Evolutionary conservation across 2,113 vertebrate species (phyloP), one percentile per base, ranked within the genome.

Genomic region (Proterorhinus semilunaris): DNA sequence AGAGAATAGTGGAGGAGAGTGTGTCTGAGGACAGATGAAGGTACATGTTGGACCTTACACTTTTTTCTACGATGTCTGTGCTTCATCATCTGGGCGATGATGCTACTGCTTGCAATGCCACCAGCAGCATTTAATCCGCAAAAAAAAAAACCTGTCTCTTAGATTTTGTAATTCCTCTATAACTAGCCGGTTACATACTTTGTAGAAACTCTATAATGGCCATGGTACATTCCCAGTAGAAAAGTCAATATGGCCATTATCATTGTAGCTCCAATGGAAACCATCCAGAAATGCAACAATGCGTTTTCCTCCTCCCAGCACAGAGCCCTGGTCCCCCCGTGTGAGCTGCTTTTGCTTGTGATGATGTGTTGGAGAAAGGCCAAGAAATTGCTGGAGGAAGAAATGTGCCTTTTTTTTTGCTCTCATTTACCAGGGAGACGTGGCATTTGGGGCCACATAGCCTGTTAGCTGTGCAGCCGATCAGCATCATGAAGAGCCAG

Each of bases 321-420:
- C 47, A 79, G 74, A 47, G 53, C 68, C 71, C 64, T 49, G 81
- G 74, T 82, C 83, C 74, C 54, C 67, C 44, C 3, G 9, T 77
- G 65, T 78, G 71, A 47, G 69, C 76, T 82, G 84, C 73, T 62
- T 66, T 69, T 48, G 80, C 65, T 78, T 76, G 54, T 71, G 80
- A 84, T 87, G 83, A 81, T 76, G 77, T 76, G 84, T 74, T 81
- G 85, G 88, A 87, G 79, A 53, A 65, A 76, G 59, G 77, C 85
- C 78, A 87, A 58, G 61, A 72, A 74, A 89, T 80, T 76, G 82
- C 74, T 72, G 47, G 59, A 57, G 46, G 75, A 80, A 72, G 61
- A 84, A 88, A 82, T 74, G 75, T 66, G 47, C 68, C n/a, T n/a
- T 69, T 76, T 80, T 53, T 36, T 50, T 86, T 79, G 64, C 68